phyloP scores from a whole-genome alignment of 1,140 invertebrate species.

The Drosophila subobscura region DNA sequence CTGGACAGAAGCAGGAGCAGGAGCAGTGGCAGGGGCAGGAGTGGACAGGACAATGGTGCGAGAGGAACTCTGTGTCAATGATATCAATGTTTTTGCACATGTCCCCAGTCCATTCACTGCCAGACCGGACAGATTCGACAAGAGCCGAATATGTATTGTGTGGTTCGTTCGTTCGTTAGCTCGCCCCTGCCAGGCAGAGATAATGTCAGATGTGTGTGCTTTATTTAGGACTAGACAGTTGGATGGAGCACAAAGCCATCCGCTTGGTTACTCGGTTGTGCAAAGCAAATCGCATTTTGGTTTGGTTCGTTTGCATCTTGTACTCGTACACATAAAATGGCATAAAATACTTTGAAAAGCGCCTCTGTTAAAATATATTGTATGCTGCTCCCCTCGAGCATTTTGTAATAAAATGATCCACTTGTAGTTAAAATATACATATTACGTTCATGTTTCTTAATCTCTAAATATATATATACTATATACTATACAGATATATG shows the following conservation, averaged over 20 bases:
- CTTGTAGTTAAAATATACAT: constrained; percentile 66
- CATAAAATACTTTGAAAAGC: constrained; percentile 70
- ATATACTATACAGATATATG: constrained; percentile 12
- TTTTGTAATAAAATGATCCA: constrained; percentile 53
- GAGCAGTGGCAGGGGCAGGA: neutral
- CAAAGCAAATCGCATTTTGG: no score
- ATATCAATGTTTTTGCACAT: neutral
- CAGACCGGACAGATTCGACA: constrained; percentile 15
- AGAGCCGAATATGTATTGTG: constrained; percentile 15
- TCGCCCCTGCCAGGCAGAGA: constrained; percentile 22
- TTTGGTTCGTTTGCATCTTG: constrained; percentile 37
- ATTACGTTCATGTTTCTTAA: constrained; percentile 26
- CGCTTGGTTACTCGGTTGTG: no score
- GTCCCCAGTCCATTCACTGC: neutral
- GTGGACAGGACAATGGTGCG: neutral
- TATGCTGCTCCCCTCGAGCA: neutral
- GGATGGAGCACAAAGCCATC: neutral
- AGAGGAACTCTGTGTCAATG: constrained; percentile 7
- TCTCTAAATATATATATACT: constrained; percentile 17
- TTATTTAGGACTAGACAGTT: constrained; percentile 60
- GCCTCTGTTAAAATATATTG: constrained; percentile 68
- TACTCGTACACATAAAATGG: constrained; percentile 66
- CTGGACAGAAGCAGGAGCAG: no score
- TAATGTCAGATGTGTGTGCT: constrained; percentile 34
- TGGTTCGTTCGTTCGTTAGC: constrained; percentile 20